Conservation (phyloP, 2,888 invertebrate genomes). For the Tachina grossa region DNA sequence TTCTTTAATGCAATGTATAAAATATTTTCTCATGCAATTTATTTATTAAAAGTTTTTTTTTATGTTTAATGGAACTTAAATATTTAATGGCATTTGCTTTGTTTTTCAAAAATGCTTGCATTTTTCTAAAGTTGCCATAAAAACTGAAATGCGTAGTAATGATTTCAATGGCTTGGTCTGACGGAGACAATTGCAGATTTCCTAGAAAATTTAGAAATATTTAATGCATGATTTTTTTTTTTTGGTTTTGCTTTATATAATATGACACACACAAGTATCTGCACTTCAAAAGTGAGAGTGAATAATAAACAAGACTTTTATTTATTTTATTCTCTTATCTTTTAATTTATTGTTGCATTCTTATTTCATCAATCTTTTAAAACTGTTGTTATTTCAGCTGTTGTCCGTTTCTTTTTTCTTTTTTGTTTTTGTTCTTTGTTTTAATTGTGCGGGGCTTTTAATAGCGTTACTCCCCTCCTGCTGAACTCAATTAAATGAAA, state of each 20-base stretch:
- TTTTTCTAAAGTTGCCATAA: no score
- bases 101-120: no score
- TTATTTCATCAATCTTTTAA: conserved; percentile 61
- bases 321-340: not conserved
- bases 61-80: not conserved
- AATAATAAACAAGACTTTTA: not conserved
- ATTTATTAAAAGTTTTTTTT: conserved; percentile 13
- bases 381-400: conserved; percentile 23
- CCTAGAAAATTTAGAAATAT: no score
- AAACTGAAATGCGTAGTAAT: no score
- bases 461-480: conserved; percentile 7
- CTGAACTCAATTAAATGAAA: conserved; percentile 55
- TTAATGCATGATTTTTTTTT: no score
- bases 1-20: no score
- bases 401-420: conserved; percentile 4
- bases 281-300: not conserved
- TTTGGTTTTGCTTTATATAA: not conserved
- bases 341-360: conserved; percentile 54
- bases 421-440: no score
- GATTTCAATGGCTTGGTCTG: no score
- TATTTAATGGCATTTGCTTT: no score
- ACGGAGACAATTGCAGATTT: no score
- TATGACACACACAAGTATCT: not conserved
- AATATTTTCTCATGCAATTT: not conserved
- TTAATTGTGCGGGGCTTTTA: conserved; percentile 25